A percentile compares a stretch with the other conserved stretches of the same genome.
phyloP scores from a whole-genome alignment of 2,888 invertebrate genomes.

The Harpagoxenus sublaevis region DNA sequence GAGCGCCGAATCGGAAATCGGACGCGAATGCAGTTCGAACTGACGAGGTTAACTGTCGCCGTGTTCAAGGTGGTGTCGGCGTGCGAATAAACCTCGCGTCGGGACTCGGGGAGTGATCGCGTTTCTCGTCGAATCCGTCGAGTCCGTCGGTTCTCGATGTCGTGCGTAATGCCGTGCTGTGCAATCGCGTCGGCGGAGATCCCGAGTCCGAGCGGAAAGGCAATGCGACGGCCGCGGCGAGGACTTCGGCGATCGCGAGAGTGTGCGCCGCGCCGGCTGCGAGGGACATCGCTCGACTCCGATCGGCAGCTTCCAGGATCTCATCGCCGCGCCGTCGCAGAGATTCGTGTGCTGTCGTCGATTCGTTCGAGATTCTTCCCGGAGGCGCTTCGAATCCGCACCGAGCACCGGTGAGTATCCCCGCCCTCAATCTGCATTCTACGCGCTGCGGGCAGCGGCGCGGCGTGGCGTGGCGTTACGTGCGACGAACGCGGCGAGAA shows the following conservation, averaged over 20 bases:
- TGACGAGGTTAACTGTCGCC: not conserved
- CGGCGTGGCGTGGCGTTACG: not conserved
- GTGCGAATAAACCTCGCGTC: not conserved
- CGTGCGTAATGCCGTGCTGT: too few relatives aligned
- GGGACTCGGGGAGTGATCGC: not conserved
- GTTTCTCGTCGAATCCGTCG: not conserved
- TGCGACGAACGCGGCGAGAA: not conserved
- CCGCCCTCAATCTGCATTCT: not conserved
- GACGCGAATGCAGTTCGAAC: not conserved
- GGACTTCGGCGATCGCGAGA: too few relatives aligned
- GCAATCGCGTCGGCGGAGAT: not conserved
- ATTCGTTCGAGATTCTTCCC: not conserved
- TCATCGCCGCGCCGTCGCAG: too few relatives aligned
- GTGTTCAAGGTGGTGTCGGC: not conserved
- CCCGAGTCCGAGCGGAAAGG: not conserved
- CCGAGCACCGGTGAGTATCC: slow-evolving; percentile 3
- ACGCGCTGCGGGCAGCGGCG: not conserved
- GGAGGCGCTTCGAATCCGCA: not conserved
- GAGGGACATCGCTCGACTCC: not conserved
- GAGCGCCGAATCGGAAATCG: not conserved
- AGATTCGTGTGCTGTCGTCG: not conserved
- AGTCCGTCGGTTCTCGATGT: not conserved
- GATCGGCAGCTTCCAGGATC: not conserved
- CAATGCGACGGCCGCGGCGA: too few relatives aligned
- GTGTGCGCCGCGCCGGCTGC: not conserved